phyloP scores from a whole-genome alignment of 2,113 vertebrate species.

The Myotis brandtii region DNA sequence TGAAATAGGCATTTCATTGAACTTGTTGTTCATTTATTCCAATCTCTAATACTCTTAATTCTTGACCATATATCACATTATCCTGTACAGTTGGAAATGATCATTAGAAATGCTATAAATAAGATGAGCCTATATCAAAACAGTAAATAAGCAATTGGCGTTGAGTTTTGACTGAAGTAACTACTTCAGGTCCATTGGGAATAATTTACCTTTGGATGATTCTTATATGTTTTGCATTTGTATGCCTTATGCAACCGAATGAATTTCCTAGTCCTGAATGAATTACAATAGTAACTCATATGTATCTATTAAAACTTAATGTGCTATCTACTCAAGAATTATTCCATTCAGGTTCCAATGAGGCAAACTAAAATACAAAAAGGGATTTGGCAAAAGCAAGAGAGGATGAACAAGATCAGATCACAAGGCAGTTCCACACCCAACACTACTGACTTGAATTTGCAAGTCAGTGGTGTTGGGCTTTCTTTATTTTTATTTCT shows the following conservation, averaged over 20 bases:
- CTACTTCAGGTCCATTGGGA: background rate
- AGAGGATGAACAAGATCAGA: background rate
- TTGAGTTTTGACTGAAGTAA: conserved; percentile 1
- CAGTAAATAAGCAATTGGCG: background rate
- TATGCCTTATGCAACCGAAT: background rate
- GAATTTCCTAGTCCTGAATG: background rate
- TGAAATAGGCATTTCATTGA: conserved; percentile 5
- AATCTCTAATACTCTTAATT: background rate
- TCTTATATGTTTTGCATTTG: background rate
- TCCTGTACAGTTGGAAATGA: background rate
- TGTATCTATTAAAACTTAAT: conserved; percentile 2
- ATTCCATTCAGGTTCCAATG: background rate
- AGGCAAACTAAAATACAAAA: background rate
- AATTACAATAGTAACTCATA: background rate
- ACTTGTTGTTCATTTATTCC: background rate
- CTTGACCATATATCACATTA: background rate
- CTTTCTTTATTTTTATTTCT: background rate
- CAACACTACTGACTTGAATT: background rate
- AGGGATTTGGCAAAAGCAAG: background rate
- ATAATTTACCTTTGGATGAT: conserved; percentile 20
- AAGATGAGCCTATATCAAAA: background rate
- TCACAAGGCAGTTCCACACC: background rate
- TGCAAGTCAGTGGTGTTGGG: background rate
- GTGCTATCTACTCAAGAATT: background rate
- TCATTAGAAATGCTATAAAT: conserved; percentile 26